Evolutionary conservation across 2,113 vertebrate species (phyloP).

Genomic region (Lophius piscatorius): DNA sequence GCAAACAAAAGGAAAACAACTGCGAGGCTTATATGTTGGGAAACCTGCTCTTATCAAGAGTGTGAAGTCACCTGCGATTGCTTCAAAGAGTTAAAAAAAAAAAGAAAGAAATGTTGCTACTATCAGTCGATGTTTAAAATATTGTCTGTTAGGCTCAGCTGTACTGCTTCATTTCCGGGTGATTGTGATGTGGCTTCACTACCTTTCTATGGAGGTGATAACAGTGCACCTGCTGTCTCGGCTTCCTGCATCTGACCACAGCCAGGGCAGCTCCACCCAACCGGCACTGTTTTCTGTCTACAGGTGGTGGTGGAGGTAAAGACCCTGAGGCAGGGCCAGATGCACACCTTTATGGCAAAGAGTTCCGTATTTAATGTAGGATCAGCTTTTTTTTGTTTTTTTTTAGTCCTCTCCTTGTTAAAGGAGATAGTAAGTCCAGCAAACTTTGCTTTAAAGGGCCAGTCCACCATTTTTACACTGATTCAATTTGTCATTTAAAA

Average conservation of each 20-base stretch:
- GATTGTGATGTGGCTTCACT: constrained; percentile 70
- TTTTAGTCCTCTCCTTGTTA: neutral
- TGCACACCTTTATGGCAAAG: constrained; percentile 15
- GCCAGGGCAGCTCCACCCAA: constrained; percentile 41
- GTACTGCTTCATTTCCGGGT: constrained; percentile 65
- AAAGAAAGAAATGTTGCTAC: constrained; percentile 39
- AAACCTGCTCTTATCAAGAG: constrained; percentile 38
- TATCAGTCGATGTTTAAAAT: no score
- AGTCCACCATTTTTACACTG: neutral
- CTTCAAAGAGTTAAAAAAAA: constrained; percentile 6
- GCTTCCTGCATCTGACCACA: constrained; percentile 70
- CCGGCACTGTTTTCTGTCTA: constrained; percentile 38
- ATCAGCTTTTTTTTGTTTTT: constrained; percentile 22
- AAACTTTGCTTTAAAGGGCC: constrained; percentile 9
- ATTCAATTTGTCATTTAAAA: neutral
- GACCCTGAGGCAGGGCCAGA: constrained; percentile 40
- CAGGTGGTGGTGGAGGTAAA: constrained; percentile 62
- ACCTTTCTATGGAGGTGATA: constrained; percentile 73
- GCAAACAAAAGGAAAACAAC: constrained; percentile 64
- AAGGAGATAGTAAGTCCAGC: neutral
- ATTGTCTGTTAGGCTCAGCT: no score
- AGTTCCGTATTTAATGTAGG: constrained; percentile 27
- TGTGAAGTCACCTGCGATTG: neutral
- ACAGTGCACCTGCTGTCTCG: constrained; percentile 74
- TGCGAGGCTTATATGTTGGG: constrained; percentile 32